Conservation (phyloP, 2,113 vertebrate species). For the Hippocampus mohnikei region DNA sequence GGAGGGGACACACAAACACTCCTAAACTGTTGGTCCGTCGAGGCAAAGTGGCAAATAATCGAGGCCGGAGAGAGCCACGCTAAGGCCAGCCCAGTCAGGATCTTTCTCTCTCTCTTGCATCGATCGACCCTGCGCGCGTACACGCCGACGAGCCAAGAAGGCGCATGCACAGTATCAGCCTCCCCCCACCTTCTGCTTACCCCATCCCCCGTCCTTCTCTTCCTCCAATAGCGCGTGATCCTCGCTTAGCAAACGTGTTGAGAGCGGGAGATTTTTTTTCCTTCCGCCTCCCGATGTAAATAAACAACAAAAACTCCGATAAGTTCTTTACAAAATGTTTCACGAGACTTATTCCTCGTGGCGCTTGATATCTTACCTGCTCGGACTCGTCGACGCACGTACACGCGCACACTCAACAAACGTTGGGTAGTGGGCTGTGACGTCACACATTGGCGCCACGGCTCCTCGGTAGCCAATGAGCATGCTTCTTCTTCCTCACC, state of each 20-base stretch:
- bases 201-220: conserved; percentile 36
- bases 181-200: background rate
- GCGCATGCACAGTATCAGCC: conserved; percentile 60
- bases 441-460: conserved; percentile 53
- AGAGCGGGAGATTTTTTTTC: background rate
- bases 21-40: conserved; percentile 63
- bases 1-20: background rate
- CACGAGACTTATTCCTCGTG: background rate
- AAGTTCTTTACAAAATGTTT: background rate
- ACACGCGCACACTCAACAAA: conserved; percentile 45
- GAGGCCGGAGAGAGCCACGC: conserved; percentile 64
- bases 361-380: background rate
- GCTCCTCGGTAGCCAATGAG: conserved; percentile 53
- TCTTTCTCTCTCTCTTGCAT: conserved; percentile 29
- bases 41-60: conserved; percentile 63
- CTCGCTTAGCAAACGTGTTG: background rate
- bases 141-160: conserved; percentile 30
- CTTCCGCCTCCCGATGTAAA: background rate
- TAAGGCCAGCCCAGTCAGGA: conserved; percentile 2
- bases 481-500: conserved; percentile 26
- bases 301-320: background rate
- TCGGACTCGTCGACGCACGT: background rate
- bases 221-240: conserved; percentile 4
- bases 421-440: conserved; percentile 53
- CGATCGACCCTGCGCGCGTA: conserved; percentile 52